Conservation (phyloP, 2,797 vertebrate genomes). For the Neomorphus geoffroyi region DNA sequence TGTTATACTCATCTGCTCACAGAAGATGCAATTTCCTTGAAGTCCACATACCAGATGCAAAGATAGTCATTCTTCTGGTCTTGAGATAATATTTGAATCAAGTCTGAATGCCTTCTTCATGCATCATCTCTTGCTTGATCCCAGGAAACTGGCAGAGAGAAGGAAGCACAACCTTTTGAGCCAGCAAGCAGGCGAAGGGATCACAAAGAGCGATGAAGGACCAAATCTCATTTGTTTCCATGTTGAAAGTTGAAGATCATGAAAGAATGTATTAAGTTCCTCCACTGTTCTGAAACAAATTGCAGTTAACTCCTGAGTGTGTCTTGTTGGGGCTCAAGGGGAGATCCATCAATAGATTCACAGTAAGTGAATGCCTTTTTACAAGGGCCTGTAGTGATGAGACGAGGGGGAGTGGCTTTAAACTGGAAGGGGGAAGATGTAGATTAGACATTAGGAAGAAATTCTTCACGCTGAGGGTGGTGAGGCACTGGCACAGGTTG, state of each 20-base stretch:
- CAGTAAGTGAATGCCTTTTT: not conserved
- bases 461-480: too few species aligned
- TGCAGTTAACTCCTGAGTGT: not conserved
- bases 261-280: constrained; percentile 25
- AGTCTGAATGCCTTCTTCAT: constrained; percentile 64
- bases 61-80: constrained; percentile 55
- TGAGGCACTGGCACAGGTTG: too few species aligned
- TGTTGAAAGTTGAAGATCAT: constrained; percentile 12
- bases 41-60: constrained; percentile 60
- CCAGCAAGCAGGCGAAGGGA: constrained; percentile 49
- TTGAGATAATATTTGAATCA: constrained; percentile 56
- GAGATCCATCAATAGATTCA: not conserved
- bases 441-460: too few species aligned
- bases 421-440: too few species aligned
- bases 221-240: constrained; percentile 3
- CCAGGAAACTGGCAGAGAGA: constrained; percentile 67
- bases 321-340: not conserved
- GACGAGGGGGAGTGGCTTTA: too few species aligned
- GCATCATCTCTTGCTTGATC: constrained; percentile 56
- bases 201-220: constrained; percentile 48
- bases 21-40: constrained; percentile 62
- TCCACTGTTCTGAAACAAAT: constrained; percentile 6
- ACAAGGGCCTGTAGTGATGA: too few species aligned
- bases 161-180: constrained; percentile 70
- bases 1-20: constrained; percentile 67